Conservation (phyloP, 2,888 invertebrate genomes). For the Drosophila paucipuncta region DNA sequence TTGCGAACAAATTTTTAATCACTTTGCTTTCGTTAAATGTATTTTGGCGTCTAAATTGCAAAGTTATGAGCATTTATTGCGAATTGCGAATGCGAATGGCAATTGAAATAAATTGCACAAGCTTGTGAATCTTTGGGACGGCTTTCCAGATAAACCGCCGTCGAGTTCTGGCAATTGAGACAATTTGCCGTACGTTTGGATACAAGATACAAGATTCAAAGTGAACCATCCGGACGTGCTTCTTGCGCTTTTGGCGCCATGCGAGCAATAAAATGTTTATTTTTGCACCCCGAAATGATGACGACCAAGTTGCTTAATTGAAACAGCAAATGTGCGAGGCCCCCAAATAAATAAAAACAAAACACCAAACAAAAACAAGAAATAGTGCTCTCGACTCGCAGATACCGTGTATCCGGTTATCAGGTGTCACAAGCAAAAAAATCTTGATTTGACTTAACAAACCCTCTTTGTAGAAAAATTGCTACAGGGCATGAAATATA, state of each 20-base stretch:
- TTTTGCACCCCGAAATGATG: slow-evolving; percentile 63
- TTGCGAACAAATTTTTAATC: slow-evolving; percentile 44
- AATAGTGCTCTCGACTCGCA: background rate
- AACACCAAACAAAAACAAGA: background rate
- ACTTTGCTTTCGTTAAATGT: slow-evolving; percentile 55
- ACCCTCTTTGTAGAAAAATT: background rate
- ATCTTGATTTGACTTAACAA: background rate
- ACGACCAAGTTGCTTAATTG: slow-evolving; percentile 63
- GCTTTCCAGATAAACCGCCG: slow-evolving; percentile 48
- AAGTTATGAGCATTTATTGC: slow-evolving; percentile 66
- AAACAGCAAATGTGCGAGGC: slow-evolving; percentile 52
- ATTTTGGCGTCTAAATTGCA: slow-evolving; percentile 66
- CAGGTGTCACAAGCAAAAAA: background rate
- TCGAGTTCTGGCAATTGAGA: slow-evolving; percentile 39
- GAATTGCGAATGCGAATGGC: slow-evolving; percentile 51
- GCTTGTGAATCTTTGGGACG: slow-evolving; percentile 35
- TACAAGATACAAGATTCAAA: slow-evolving; percentile 32
- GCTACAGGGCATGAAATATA: background rate
- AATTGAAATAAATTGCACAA: slow-evolving; percentile 71
- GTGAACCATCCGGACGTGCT: slow-evolving; percentile 40
- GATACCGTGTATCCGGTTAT: background rate
- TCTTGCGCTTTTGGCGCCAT: slow-evolving; percentile 64
- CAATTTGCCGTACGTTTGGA: slow-evolving; percentile 6
- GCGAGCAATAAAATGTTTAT: slow-evolving; percentile 74
- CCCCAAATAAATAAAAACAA: slow-evolving; percentile 19